Evolutionary conservation across 2,888 invertebrate species (phyloP).

Genomic region (Pristionchus maxplancki): DNA sequence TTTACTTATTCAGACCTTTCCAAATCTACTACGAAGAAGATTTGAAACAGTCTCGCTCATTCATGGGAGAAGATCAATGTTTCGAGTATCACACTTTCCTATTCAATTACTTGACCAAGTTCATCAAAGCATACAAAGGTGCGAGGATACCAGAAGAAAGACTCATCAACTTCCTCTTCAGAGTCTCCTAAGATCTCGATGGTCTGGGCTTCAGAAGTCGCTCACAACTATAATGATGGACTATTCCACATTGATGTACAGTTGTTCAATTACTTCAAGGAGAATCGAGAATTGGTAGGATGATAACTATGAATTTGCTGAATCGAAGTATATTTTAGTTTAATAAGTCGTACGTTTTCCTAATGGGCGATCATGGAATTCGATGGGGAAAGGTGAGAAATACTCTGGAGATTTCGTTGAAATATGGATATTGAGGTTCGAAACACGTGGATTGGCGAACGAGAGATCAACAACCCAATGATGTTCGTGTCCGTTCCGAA

Average conservation of each 20-base stretch:
- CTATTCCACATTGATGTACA: constrained; percentile 64
- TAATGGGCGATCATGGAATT: constrained; percentile 49
- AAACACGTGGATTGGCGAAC: constrained; percentile 35
- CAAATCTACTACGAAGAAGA: constrained; percentile 40
- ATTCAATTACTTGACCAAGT: constrained; percentile 41
- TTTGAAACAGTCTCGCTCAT: neutral
- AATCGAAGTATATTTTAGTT: neutral
- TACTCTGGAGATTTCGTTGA: neutral
- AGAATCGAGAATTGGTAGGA: constrained; percentile 56
- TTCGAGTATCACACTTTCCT: constrained; percentile 32
- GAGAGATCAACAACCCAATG: constrained; percentile 51
- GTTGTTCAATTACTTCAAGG: constrained; percentile 60
- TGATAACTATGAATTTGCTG: too few species aligned
- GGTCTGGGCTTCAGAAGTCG: constrained; percentile 63
- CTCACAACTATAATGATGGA: constrained; percentile 62
- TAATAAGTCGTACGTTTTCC: constrained; percentile 38
- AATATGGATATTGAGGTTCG: neutral
- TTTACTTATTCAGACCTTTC: constrained; percentile 43
- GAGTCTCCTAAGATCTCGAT: constrained; percentile 63
- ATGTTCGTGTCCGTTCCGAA: constrained; percentile 41
- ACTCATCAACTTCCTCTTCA: neutral
- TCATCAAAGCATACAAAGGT: constrained; percentile 52
- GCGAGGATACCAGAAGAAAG: neutral
- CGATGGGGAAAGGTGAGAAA: constrained; percentile 44
- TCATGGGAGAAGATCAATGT: constrained; percentile 48